A percentile compares a stretch with the other conserved stretches of the same genome.
Conservation (phyloP, 2,888 invertebrate species). For the Aspidapion aeneum region DNA sequence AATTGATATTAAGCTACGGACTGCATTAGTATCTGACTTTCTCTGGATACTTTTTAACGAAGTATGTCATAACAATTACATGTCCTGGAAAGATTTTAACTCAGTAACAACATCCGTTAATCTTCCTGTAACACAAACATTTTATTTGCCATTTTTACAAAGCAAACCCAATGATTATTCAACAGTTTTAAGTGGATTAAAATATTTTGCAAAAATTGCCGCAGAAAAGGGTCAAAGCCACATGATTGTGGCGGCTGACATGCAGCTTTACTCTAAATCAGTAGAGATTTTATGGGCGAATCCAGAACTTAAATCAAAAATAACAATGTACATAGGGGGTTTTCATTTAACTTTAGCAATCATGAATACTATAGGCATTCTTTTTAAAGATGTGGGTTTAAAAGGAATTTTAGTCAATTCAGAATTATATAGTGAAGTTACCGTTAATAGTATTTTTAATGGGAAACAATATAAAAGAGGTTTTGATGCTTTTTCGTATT, state of each 20-base stretch:
- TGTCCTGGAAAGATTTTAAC: too few relatives aligned
- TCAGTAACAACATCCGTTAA: too few relatives aligned
- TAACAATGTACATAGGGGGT: slow-evolving; percentile 20
- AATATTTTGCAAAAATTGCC: too few relatives aligned
- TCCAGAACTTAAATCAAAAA: slow-evolving; percentile 19
- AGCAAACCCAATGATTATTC: too few relatives aligned
- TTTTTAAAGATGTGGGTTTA: slow-evolving; percentile 26
- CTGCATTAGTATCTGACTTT: too few relatives aligned
- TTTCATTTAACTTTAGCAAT: slow-evolving; percentile 24
- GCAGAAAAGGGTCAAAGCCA: slow-evolving; percentile 15
- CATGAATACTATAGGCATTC: slow-evolving; percentile 23
- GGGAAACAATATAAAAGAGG: neutral
- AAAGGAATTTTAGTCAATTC: slow-evolving; percentile 13
- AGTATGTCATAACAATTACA: too few relatives aligned
- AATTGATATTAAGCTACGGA: too few relatives aligned
- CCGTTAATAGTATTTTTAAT: slow-evolving; percentile 1
- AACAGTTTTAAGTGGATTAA: too few relatives aligned
- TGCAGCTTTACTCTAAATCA: slow-evolving; percentile 22
- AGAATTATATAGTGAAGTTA: slow-evolving; percentile 15
- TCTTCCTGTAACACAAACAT: too few relatives aligned
- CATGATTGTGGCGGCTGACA: slow-evolving; percentile 19
- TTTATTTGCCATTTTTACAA: too few relatives aligned
- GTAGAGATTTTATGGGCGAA: slow-evolving; percentile 24
- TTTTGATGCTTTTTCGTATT: neutral
- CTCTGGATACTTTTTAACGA: too few relatives aligned